Evolutionary conservation across 2,113 vertebrate species (phyloP).

Genomic region (Callospermophilus lateralis): DNA sequence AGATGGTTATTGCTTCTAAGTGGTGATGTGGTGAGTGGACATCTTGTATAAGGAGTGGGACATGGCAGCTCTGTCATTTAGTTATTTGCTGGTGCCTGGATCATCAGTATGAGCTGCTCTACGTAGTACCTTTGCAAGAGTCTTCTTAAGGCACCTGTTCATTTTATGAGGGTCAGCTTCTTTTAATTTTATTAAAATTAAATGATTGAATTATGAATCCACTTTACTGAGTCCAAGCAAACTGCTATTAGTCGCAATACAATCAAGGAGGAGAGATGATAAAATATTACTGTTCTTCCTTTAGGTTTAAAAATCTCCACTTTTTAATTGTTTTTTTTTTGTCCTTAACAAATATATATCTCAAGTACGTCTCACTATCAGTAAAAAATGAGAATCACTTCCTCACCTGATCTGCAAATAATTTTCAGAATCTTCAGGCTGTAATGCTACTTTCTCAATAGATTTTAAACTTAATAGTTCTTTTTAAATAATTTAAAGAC

Average conservation of each 20-base stretch:
- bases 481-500: slow-evolving; percentile 22
- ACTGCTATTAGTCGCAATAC: neutral
- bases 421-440: slow-evolving; percentile 12
- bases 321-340: slow-evolving; percentile 18
- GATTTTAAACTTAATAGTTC: neutral
- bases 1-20: neutral
- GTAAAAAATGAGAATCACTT: neutral
- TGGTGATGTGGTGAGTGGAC: neutral
- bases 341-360: neutral
- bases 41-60: neutral
- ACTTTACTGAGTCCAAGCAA: neutral
- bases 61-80: neutral
- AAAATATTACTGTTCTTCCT: slow-evolving; percentile 7
- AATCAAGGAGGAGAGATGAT: neutral
- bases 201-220: slow-evolving; percentile 19
- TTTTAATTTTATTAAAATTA: slow-evolving; percentile 46
- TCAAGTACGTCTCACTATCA: neutral
- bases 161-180: neutral
- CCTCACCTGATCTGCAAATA: neutral
- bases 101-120: neutral
- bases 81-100: neutral
- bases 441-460: neutral
- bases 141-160: neutral
- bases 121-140: neutral
- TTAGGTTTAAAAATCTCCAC: neutral